Percentiles rank a stretch among this genome's conserved stretches.
Evolutionary conservation across 2,888 invertebrate genomes (phyloP).

Genomic region (Brachypalpus laphriformis): DNA sequence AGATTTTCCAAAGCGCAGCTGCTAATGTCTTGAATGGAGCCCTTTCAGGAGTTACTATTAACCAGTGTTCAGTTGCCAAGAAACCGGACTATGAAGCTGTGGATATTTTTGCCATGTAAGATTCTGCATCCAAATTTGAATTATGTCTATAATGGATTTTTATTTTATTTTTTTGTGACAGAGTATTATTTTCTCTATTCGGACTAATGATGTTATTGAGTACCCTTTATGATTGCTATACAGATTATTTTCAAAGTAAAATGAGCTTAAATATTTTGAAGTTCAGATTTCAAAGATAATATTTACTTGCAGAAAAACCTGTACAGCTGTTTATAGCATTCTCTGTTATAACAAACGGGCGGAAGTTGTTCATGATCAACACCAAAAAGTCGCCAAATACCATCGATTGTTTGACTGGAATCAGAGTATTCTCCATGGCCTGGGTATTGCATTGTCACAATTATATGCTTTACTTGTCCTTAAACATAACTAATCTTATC

Average conservation of each 20-base stretch:
- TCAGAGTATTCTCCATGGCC: constrained; percentile 46
- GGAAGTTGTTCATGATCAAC: constrained; percentile 42
- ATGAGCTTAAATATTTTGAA: neutral
- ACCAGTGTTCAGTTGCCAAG: constrained; percentile 3
- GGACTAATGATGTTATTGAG: constrained; percentile 6
- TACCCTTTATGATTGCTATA: constrained; percentile 12
- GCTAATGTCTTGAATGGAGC: constrained; percentile 18
- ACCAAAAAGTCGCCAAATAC: constrained; percentile 8
- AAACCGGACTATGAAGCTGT: constrained; percentile 9
- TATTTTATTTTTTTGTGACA: neutral
- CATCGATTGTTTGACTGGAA: constrained; percentile 21
- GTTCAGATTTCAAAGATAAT: neutral
- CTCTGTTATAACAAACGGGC: constrained; percentile 40
- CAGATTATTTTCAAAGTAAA: constrained; percentile 9
- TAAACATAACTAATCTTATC: neutral
- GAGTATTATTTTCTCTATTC: constrained; percentile 23
- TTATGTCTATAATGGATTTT: no score
- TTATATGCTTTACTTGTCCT: neutral
- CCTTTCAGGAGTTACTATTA: neutral
- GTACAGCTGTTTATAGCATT: constrained; percentile 25
- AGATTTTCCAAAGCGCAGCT: constrained; percentile 35
- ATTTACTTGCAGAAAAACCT: constrained; percentile 4
- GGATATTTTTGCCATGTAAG: constrained; percentile 44
- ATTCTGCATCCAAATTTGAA: neutral
- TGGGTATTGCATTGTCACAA: constrained; percentile 46